These are phyloP conservation scores for Morpho deidamia DNA, from an alignment of 2,888 invertebrate genomes.

Conservation along the genomic window DNA sequence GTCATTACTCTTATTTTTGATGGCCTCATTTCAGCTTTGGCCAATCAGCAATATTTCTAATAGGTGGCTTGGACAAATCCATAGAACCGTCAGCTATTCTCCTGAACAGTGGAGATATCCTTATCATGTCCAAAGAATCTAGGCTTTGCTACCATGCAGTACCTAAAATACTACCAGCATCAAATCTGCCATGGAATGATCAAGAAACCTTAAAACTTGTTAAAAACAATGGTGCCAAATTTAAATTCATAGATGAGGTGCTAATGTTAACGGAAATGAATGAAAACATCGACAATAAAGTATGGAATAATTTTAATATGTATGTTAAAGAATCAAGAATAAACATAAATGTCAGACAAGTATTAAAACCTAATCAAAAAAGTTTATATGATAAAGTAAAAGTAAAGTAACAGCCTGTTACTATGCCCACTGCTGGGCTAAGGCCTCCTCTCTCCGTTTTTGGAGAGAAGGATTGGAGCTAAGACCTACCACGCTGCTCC, in stretches of 20 bases:
- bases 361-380: conserved; percentile 81
- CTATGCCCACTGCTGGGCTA: too few relatives aligned
- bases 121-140: conserved; percentile 92
- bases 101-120: conserved; percentile 92
- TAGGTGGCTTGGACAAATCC: conserved; percentile 88
- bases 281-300: conserved; percentile 36
- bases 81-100: conserved; percentile 84
- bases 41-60: conserved; percentile 94
- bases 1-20: neutral
- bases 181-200: conserved; percentile 67
- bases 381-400: conserved; percentile 50
- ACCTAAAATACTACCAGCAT: conserved; percentile 86
- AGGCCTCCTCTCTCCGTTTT: too few relatives aligned
- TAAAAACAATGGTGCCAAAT: conserved; percentile 21
- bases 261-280: conserved; percentile 35
- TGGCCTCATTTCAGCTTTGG: conserved; percentile 87
- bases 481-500: too few relatives aligned
- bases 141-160: conserved; percentile 96
- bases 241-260: conserved; percentile 43
- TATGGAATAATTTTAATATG: conserved; percentile 75
- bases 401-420: too few relatives aligned
- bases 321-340: conserved; percentile 88
- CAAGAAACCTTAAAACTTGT: conserved; percentile 20
- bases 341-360: conserved; percentile 96
- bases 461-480: too few relatives aligned